Percentiles rank a stretch among this genome's conserved stretches.
Conservation (phyloP, 2,888 invertebrate genomes). For the Temnothorax rugatulus region DNA sequence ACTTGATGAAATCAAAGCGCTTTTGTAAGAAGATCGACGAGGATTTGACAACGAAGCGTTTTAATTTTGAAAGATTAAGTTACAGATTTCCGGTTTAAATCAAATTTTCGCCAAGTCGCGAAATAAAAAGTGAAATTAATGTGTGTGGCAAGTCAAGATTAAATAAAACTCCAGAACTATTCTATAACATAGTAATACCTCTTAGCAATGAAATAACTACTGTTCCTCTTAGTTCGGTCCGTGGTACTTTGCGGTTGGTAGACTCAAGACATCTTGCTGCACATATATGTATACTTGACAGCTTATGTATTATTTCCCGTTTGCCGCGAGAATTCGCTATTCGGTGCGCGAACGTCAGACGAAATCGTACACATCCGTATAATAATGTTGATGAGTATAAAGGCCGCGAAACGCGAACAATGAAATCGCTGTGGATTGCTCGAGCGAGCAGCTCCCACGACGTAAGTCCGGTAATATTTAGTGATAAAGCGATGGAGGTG, state of each 20-base stretch:
- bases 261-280: background rate
- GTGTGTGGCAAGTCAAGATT: background rate
- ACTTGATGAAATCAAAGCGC: background rate
- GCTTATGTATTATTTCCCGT: constrained; percentile 29
- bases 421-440: constrained; percentile 66
- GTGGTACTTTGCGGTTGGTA: background rate
- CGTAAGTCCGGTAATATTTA: constrained; percentile 70
- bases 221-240: constrained; percentile 4
- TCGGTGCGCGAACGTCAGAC: background rate
- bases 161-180: background rate
- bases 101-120: background rate
- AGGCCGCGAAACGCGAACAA: constrained; percentile 65
- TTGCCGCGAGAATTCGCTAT: constrained; percentile 4
- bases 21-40: background rate
- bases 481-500: constrained; percentile 67
- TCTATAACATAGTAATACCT: background rate
- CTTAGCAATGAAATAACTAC: background rate
- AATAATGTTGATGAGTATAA: constrained; percentile 55
- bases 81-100: background rate
- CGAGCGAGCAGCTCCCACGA: constrained; percentile 56
- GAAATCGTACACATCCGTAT: constrained; percentile 16
- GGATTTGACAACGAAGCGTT: background rate
- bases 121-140: background rate
- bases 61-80: background rate
- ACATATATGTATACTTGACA: constrained; percentile 29